Evolutionary conservation across 2,113 vertebrate species (phyloP).

Genomic region (Tragelaphus buxtoni): DNA sequence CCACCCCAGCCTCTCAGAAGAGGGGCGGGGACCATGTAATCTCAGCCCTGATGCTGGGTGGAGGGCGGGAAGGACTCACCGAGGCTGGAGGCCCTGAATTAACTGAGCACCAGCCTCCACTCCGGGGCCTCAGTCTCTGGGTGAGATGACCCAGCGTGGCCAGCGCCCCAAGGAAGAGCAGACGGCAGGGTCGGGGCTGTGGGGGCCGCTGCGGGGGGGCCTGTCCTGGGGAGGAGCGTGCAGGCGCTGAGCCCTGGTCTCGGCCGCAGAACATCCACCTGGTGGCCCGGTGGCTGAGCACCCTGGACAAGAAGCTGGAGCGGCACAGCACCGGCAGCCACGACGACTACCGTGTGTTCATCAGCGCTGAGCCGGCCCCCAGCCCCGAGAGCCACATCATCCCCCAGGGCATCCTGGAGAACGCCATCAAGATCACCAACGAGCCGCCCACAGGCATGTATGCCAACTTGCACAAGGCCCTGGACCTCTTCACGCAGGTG

Average conservation of each 20-base stretch:
- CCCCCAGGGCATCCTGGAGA: conserved; percentile 83
- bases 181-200: accelerated
- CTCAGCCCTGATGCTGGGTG: accelerated
- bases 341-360: conserved; percentile 74
- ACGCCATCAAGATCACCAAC: conserved; percentile 84
- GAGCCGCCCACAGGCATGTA: conserved; percentile 81
- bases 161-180: accelerated
- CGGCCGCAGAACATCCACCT: conserved; percentile 82
- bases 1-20: neutral
- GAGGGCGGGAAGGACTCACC: accelerated
- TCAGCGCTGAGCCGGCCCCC: conserved; percentile 80
- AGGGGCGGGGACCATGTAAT: accelerated
- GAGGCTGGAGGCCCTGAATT: neutral
- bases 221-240: accelerated
- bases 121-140: neutral
- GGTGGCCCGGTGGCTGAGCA: conserved; percentile 80
- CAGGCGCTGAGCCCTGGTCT: accelerated
- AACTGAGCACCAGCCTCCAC: accelerated
- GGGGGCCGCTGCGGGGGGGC: accelerated
- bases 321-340: conserved; percentile 73
- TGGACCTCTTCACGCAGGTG: conserved; percentile 84
- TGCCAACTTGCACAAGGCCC: conserved; percentile 82
- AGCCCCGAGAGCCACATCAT: conserved; percentile 78
- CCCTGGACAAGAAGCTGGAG: conserved; percentile 80
- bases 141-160: accelerated